These are phyloP conservation scores for Hemaris fuciformis DNA, from an alignment of 2,888 invertebrate species.

Conservation along the genomic window DNA sequence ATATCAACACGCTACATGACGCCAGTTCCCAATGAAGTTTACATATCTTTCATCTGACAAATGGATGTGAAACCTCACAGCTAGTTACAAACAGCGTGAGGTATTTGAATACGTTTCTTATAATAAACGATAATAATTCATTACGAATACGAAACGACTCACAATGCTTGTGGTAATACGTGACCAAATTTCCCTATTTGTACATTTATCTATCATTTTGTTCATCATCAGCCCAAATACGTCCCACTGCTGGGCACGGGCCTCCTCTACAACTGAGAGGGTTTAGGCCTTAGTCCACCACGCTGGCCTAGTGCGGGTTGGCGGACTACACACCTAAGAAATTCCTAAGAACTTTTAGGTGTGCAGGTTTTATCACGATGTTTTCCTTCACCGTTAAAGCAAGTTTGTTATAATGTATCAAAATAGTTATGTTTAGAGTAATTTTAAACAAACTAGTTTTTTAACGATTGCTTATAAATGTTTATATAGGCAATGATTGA, in stretches of 20 bases:
- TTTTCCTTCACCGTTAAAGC: too few species aligned
- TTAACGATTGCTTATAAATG: background rate
- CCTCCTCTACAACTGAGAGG: too few species aligned
- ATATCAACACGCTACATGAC: conserved; percentile 28
- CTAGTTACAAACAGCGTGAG: background rate
- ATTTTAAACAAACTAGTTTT: background rate
- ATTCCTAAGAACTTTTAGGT: too few species aligned
- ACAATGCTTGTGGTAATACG: background rate
- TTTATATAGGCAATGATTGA: background rate
- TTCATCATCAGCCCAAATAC: too few species aligned
- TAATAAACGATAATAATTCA: conserved; percentile 6
- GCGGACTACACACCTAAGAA: too few species aligned
- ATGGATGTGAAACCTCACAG: conserved; percentile 1
- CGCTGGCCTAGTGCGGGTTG: too few species aligned
- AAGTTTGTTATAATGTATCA: background rate
- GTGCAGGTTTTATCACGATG: too few species aligned
- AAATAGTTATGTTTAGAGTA: background rate
- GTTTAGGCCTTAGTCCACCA: too few species aligned
- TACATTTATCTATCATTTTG: background rate
- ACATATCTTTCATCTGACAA: conserved; percentile 13
- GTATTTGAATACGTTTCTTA: conserved; percentile 10
- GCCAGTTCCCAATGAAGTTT: conserved; percentile 23
- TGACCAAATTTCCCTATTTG: background rate
- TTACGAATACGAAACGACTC: background rate
- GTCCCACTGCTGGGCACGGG: too few species aligned